These are phyloP conservation scores for Hermaeophaga mercurialis DNA, from an alignment of 2,888 invertebrate species.

Conservation along the genomic window DNA sequence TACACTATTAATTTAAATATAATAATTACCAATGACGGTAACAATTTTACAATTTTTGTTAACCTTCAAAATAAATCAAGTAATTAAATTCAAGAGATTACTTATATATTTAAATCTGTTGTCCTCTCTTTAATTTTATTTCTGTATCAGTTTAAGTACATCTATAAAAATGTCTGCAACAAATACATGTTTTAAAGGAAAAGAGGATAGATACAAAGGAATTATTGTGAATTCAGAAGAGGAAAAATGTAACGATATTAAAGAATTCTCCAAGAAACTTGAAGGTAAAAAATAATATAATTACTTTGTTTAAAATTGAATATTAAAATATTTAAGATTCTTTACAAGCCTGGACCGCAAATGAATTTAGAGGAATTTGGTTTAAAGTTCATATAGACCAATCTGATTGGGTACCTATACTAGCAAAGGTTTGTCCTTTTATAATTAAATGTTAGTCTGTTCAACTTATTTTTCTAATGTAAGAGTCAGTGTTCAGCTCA, in stretches of 20 bases:
- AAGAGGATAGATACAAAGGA: conserved; percentile 72
- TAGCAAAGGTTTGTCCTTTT: conserved; percentile 65
- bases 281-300: too few relatives aligned
- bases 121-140: too few relatives aligned
- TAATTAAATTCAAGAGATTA: too few relatives aligned
- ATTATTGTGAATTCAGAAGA: conserved; percentile 70
- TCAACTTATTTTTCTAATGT: background rate
- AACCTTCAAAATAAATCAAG: too few relatives aligned
- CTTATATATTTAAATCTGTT: too few relatives aligned
- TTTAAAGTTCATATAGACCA: conserved; percentile 75
- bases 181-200: conserved; percentile 57
- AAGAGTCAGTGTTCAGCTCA: too few relatives aligned
- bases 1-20: too few relatives aligned
- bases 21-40: too few relatives aligned
- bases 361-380: conserved; percentile 77
- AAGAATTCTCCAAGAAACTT: conserved; percentile 62
- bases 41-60: too few relatives aligned
- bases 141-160: background rate
- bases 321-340: too few relatives aligned
- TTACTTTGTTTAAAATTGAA: too few relatives aligned
- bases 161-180: background rate
- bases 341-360: conserved; percentile 67
- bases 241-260: conserved; percentile 62
- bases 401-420: conserved; percentile 75
- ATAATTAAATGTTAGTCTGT: background rate